These are phyloP conservation scores for Montipora capitata DNA, from an alignment of 92 coral and sea anemone species.

Conservation along the genomic window DNA sequence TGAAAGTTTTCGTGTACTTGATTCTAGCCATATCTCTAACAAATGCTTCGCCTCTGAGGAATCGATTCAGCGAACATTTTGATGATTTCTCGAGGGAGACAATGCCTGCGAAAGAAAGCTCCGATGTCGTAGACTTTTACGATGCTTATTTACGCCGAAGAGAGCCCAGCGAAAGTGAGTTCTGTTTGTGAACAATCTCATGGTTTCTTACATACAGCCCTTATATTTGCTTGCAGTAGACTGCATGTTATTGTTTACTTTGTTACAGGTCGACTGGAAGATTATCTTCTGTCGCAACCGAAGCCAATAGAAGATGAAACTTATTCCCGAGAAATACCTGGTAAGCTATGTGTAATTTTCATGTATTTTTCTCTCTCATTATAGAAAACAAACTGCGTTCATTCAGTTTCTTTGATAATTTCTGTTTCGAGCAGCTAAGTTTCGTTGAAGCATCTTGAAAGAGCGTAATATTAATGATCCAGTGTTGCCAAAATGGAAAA, in stretches of 20 bases:
- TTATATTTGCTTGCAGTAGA: background rate
- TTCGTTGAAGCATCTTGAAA: background rate
- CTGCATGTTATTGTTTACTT: slow-evolving; percentile 24
- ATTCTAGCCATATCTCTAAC: slow-evolving; percentile 29
- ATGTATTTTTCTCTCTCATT: too few relatives aligned
- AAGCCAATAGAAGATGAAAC: background rate
- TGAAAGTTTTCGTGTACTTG: slow-evolving; percentile 26
- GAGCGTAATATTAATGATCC: background rate
- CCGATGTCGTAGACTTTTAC: slow-evolving; percentile 21
- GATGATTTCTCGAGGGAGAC: slow-evolving; percentile 27
- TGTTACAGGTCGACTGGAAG: slow-evolving; percentile 22
- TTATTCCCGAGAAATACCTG: background rate
- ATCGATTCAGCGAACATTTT: slow-evolving; percentile 9
- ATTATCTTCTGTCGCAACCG: background rate
- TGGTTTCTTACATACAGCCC: background rate
- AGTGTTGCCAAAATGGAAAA: background rate
- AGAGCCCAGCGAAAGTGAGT: slow-evolving; percentile 17
- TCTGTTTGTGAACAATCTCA: background rate
- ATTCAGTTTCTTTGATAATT: background rate
- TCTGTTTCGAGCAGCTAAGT: background rate
- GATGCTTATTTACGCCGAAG: slow-evolving; percentile 35
- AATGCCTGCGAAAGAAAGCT: slow-evolving; percentile 9
- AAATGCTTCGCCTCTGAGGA: slow-evolving; percentile 22
- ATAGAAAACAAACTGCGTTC: background rate
- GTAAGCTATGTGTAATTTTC: background rate